Evolutionary conservation across 1,140 invertebrate genomes (phyloP).

Genomic region (Plectus sambesii): DNA sequence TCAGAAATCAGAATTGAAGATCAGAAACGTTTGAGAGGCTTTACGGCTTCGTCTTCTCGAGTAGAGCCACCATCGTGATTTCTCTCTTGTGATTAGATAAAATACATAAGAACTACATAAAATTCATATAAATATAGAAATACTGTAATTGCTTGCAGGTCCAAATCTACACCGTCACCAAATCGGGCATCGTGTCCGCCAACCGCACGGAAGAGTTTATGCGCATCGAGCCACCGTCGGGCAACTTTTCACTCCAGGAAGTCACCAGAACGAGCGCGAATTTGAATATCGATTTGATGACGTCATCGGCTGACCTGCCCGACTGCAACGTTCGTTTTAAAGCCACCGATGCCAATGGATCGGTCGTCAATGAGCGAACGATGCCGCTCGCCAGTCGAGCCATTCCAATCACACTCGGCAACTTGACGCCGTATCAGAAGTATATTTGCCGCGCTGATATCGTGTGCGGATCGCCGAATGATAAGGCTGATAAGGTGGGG

Average conservation of each 20-base stretch:
- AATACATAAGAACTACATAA: too few species aligned
- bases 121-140: too few species aligned
- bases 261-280: constrained; percentile 22
- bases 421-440: too few species aligned
- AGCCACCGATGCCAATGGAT: constrained; percentile 12
- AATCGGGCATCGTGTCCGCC: constrained; percentile 40
- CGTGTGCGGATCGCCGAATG: constrained; percentile 12
- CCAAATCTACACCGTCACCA: constrained; percentile 41
- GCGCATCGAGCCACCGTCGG: constrained; percentile 28
- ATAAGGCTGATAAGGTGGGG: constrained; percentile 9
- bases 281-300: constrained; percentile 16
- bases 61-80: too few species aligned
- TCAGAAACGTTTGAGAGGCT: too few species aligned
- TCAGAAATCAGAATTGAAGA: too few species aligned
- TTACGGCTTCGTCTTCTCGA: too few species aligned
- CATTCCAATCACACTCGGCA: constrained; percentile 6
- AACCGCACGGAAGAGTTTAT: constrained; percentile 33
- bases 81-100: too few species aligned
- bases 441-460: constrained; percentile 9
- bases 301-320: constrained; percentile 3
- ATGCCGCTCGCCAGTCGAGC: constrained; percentile 5
- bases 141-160: too few species aligned
- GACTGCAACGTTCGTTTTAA: constrained; percentile 20
- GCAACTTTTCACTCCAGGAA: constrained; percentile 32
- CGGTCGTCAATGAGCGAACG: constrained; percentile 12